Base-by-base conservation (phyloP, 2,888 invertebrate genomes). In the Nymphalis c-album region DNA sequence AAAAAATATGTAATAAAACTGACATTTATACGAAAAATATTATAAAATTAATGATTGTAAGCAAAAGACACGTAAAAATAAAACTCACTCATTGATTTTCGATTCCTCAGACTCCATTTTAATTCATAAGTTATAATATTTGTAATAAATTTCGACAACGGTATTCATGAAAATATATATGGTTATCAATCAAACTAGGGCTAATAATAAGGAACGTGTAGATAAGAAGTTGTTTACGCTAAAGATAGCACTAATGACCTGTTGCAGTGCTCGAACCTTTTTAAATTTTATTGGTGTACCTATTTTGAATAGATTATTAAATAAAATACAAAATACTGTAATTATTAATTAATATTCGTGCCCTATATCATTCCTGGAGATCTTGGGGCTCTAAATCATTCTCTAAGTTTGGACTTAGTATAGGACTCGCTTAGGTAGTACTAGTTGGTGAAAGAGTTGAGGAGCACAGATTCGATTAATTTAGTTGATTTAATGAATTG, bases 151-250 rank as follows among this genome's bases (percentile, higher is more conserved):
- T 51, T 51, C 20, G 50, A 22, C 51, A 26, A 22, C 51, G 45
- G 53, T 35, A 65, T 51, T 65, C 20, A 60, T 53, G 65, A 65
- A 60, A 60, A 22, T 22, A 60, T 20, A 62, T 26, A 62, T 55
- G 7, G 60, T 64, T 68, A 68, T 68, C 68, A 55, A 68, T 60
- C 17, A 18, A 60, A 63, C 47, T 55, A 60, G 60, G 46, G 60
- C 60, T 62, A 50, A 48, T 62, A 40, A 40, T 51, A 51, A 20
- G 55, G 60, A 63, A 59, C n/a, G 46, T 53, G 35, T 46, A 60
- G 68, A 68, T 68, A 68, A 68, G 68, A 60, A 68, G 63, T 58
- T 68, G 53, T 68, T 60, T 64, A 64, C 53, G 53, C 63, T 60
- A 20, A 40, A 22, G 50, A 31, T 47, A 58, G 17, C 20, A 35